Evolutionary conservation across 2,797 vertebrate genomes (phyloP).

Genomic region (Anabas testudineus): DNA sequence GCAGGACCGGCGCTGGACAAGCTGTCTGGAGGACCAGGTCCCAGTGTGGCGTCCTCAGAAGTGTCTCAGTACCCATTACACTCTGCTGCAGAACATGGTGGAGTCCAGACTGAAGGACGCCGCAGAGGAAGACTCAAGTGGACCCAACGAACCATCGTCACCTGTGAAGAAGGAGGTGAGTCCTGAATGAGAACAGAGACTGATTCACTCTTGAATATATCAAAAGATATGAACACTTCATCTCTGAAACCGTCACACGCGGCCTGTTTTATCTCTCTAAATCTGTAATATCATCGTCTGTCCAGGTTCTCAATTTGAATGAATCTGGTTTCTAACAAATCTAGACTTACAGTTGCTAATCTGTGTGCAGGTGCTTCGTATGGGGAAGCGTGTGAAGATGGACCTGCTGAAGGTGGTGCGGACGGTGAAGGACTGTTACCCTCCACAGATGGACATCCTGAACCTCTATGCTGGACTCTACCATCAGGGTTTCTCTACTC

Average conservation of each 20-base stretch:
- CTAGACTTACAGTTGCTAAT: too few species aligned
- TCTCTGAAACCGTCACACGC: too few species aligned
- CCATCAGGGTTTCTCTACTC: conserved; percentile 83
- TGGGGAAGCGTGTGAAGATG: conserved; percentile 86
- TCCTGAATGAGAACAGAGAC: conserved; percentile 30
- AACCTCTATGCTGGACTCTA: conserved; percentile 86
- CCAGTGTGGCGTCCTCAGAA: conserved; percentile 80
- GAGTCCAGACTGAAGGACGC: conserved; percentile 75
- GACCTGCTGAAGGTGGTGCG: conserved; percentile 86
- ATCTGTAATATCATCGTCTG: too few species aligned
- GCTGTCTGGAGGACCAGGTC: conserved; percentile 20
- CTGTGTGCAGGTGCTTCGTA: conserved; percentile 74
- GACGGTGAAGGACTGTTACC: conserved; percentile 84
- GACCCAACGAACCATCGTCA: conserved; percentile 70
- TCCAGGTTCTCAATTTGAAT: too few species aligned
- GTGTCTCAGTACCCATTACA: conserved; percentile 84
- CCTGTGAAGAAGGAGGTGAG: conserved; percentile 66
- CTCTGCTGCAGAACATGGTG: conserved; percentile 75
- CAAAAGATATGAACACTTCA: too few species aligned
- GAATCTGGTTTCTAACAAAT: too few species aligned
- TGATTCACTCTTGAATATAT: too few species aligned
- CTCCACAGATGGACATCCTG: conserved; percentile 85
- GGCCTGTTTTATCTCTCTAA: too few species aligned
- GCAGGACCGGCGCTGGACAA: conserved; percentile 79
- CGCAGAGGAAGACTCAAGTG: conserved; percentile 15